Evolutionary conservation across 2,113 vertebrate species (phyloP).

Genomic region (Sula dactylatra): DNA sequence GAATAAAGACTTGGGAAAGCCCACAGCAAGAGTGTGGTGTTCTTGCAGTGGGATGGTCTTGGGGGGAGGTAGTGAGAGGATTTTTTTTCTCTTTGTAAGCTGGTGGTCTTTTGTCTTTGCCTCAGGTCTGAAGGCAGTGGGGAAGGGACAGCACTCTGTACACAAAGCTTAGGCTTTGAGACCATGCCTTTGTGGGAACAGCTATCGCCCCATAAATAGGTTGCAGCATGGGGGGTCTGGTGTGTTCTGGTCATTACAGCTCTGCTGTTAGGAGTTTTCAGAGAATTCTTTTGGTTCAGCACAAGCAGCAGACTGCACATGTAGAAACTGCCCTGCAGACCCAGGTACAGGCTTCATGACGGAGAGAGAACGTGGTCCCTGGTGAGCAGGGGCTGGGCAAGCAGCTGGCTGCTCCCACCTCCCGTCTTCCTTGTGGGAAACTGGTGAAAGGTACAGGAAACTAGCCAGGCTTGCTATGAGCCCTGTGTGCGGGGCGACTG

Average conservation of each 20-base stretch:
- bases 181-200: not conserved
- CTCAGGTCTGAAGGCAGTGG: not conserved
- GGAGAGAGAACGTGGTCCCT: accelerated
- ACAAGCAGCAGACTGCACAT: not conserved
- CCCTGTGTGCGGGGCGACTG: not conserved
- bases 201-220: not conserved
- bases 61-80: not conserved
- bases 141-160: not conserved
- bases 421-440: not conserved
- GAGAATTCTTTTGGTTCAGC: not conserved
- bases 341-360: not conserved
- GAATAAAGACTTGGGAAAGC: not conserved
- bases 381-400: not conserved
- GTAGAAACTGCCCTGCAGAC: not conserved
- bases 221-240: not conserved
- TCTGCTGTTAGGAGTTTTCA: not conserved
- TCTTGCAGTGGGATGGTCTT: not conserved
- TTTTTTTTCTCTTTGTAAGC: not conserved
- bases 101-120: not conserved
- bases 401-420: not conserved
- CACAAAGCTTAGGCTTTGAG: not conserved
- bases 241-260: not conserved
- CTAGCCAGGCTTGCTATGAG: not conserved
- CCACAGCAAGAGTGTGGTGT: not conserved
- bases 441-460: not conserved